phyloP scores from a whole-genome alignment of 2,797 vertebrate genomes.

The Lycodopsis pacificus region DNA sequence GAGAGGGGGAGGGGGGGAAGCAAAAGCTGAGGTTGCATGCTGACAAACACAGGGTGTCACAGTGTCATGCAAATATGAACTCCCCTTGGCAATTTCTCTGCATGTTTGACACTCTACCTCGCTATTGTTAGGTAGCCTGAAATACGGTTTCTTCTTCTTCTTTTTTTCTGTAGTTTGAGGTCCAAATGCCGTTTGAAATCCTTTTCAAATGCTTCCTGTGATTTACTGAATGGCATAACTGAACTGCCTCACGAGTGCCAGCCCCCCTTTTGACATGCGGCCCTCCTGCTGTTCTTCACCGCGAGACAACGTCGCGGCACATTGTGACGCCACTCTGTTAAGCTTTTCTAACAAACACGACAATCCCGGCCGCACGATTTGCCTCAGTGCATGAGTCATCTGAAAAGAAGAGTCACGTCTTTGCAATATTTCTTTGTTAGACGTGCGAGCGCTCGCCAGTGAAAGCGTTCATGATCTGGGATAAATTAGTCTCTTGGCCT shows the following conservation, averaged over 20 bases:
- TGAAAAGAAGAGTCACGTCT: slow-evolving; percentile 48
- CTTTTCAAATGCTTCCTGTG: slow-evolving; percentile 56
- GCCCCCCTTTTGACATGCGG: slow-evolving; percentile 10
- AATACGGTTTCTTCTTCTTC: slow-evolving; percentile 22
- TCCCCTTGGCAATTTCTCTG: slow-evolving; percentile 62
- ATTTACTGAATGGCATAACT: slow-evolving; percentile 52
- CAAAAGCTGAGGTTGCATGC: slow-evolving; percentile 72
- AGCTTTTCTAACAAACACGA: slow-evolving; percentile 46
- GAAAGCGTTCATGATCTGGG: slow-evolving; percentile 53
- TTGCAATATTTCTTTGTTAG: slow-evolving; percentile 47
- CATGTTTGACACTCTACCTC: slow-evolving; percentile 51
- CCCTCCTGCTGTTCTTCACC: slow-evolving; percentile 20
- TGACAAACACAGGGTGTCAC: slow-evolving; percentile 82
- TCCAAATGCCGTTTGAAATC: slow-evolving; percentile 58
- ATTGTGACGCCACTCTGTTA: slow-evolving; percentile 31
- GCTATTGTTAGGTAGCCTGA: slow-evolving; percentile 44
- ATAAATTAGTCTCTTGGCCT: slow-evolving; percentile 63
- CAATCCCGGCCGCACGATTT: slow-evolving; percentile 58
- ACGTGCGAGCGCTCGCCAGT: slow-evolving; percentile 38
- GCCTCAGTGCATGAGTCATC: slow-evolving; percentile 35
- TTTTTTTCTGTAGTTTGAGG: slow-evolving; percentile 44
- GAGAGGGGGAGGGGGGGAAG: slow-evolving; percentile 17
- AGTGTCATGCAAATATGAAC: slow-evolving; percentile 78
- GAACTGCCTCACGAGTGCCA: slow-evolving; percentile 41
- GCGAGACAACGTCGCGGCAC: slow-evolving; percentile 24